Conservation (phyloP, 1,140 invertebrate species). For the Colletes gigas region DNA sequence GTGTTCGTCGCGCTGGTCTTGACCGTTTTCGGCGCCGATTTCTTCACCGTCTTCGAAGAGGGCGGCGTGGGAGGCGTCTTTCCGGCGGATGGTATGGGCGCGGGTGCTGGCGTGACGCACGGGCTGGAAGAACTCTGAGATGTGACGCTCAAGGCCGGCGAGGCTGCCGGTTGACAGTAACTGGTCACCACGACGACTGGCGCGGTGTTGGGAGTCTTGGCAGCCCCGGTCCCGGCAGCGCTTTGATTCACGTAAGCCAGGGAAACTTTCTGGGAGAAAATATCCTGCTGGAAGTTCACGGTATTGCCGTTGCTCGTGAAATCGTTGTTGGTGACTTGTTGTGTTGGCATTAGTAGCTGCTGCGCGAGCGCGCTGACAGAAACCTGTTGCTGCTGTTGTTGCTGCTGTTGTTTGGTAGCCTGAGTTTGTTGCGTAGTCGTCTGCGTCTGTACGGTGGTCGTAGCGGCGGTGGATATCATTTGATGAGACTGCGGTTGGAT, state of each 20-base stretch:
- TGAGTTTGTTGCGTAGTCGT: slow-evolving; percentile 71
- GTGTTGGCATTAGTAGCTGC: slow-evolving; percentile 74
- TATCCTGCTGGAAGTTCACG: slow-evolving; percentile 74
- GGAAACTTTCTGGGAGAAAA: slow-evolving; percentile 77
- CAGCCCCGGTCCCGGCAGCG: slow-evolving; percentile 36
- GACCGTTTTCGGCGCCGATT: slow-evolving; percentile 81
- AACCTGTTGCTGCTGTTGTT: slow-evolving; percentile 67
- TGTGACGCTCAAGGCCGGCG: slow-evolving; percentile 83
- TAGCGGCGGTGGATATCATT: slow-evolving; percentile 49
- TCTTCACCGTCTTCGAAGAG: slow-evolving; percentile 82
- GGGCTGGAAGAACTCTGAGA: slow-evolving; percentile 85
- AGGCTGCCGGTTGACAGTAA: slow-evolving; percentile 84
- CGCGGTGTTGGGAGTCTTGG: slow-evolving; percentile 81
- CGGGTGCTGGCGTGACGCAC: slow-evolving; percentile 82
- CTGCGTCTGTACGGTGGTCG: slow-evolving; percentile 76
- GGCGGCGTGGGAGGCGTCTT: slow-evolving; percentile 73
- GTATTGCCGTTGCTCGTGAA: slow-evolving; percentile 72
- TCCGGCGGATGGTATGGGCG: slow-evolving; percentile 75
- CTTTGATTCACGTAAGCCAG: slow-evolving; percentile 81
- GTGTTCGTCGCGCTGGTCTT: slow-evolving; percentile 83
- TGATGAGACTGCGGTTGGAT: slow-evolving; percentile 80
- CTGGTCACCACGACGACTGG: slow-evolving; percentile 84
- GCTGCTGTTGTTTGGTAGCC: slow-evolving; percentile 61
- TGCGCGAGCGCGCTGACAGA: slow-evolving; percentile 71
- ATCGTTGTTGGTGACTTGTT: slow-evolving; percentile 65